Evolutionary conservation across 2,113 vertebrate species (phyloP).

Genomic region (Marmota monax): DNA sequence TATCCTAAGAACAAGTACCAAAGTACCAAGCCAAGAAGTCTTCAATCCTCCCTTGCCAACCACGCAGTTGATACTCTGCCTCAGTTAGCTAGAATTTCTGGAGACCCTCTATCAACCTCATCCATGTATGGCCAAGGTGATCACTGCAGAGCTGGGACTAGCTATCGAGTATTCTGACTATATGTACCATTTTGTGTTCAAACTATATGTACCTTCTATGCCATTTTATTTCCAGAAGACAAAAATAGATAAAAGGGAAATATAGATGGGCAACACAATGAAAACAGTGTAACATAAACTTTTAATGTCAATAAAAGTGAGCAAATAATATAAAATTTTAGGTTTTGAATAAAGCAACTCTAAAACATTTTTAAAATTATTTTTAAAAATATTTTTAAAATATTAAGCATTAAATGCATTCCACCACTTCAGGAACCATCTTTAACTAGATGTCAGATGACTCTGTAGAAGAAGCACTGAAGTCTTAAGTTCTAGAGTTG

Average conservation of each 20-base stretch:
- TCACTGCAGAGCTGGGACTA: background rate
- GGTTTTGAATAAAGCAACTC: background rate
- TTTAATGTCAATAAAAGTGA: slow-evolving; percentile 9
- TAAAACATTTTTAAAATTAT: background rate
- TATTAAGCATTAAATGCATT: background rate
- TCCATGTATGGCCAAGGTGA: background rate
- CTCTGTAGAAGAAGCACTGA: background rate
- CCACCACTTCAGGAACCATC: background rate
- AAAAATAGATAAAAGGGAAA: background rate
- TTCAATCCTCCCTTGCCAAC: background rate
- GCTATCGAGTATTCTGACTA: background rate
- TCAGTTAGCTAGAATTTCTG: background rate
- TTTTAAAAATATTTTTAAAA: background rate
- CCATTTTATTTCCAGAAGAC: slow-evolving; percentile 1
- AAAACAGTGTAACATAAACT: background rate
- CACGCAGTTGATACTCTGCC: too few species aligned
- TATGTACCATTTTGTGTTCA: background rate
- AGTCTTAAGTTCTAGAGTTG: background rate
- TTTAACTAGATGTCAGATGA: slow-evolving; percentile 3
- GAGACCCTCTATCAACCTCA: background rate
- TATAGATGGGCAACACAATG: background rate
- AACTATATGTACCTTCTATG: background rate
- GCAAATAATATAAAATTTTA: background rate
- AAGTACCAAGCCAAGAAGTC: fast-evolving
- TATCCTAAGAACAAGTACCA: background rate